These are phyloP conservation scores for Drosophila neocordata DNA, from an alignment of 1,140 invertebrate genomes.

Conservation along the genomic window DNA sequence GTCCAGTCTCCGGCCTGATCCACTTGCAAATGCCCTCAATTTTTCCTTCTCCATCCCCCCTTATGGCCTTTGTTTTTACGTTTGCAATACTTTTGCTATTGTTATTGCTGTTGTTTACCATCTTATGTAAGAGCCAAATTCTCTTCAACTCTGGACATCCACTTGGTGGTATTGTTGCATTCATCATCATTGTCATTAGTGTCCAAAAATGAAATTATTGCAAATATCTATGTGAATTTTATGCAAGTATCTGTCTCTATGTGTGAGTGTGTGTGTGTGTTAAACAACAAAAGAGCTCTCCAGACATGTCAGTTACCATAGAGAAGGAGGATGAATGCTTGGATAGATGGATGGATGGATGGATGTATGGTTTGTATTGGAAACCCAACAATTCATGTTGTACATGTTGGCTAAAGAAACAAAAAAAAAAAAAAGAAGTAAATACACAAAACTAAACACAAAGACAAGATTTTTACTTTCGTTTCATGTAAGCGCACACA, in stretches of 20 bases:
- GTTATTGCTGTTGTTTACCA: conserved; percentile 1
- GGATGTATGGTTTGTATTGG: conserved; percentile 14
- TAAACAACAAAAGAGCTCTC: conserved; percentile 57
- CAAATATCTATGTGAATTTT: conserved; percentile 46
- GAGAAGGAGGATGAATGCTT: conserved; percentile 11
- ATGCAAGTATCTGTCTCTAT: neutral
- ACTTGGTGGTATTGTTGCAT: conserved; percentile 55
- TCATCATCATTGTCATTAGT: conserved; percentile 69
- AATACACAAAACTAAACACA: conserved; percentile 9
- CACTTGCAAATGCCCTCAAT: conserved; percentile 36
- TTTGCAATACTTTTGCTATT: conserved; percentile 65
- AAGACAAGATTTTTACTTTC: conserved; percentile 66
- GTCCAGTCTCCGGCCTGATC: conserved; percentile 43
- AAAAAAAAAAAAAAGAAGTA: neutral
- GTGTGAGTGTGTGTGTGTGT: conserved; percentile 25
- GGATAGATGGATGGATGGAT: neutral
- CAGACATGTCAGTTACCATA: conserved; percentile 36
- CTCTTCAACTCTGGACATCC: conserved; percentile 71
- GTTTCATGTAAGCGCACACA: conserved; percentile 57
- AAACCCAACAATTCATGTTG: neutral
- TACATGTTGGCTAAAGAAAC: conserved; percentile 20
- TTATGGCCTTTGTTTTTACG: conserved; percentile 51
- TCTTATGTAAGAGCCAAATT: conserved; percentile 63
- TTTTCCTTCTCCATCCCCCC: conserved; percentile 14
- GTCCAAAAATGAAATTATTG: conserved; percentile 73